Base-by-base conservation (phyloP, 2,797 vertebrate species). In the Centropyge bicolor region DNA sequence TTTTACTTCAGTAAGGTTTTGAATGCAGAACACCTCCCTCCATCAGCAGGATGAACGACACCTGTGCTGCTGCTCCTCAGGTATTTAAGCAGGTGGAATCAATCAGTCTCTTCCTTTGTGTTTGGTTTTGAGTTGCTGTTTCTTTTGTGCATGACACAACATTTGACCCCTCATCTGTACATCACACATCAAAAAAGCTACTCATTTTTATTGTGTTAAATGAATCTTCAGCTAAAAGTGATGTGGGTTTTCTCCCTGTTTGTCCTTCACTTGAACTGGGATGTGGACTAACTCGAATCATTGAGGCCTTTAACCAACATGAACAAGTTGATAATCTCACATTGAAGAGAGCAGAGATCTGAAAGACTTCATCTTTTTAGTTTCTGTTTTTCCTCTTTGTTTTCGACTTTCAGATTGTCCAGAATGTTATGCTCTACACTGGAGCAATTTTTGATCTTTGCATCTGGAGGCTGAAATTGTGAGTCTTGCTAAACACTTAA, bases 21-120 rank as follows among this genome's bases (percentile, higher is more conserved):
- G 27, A 31, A 31, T 31, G 27, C 27, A 31, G 27, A 31, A 31
- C 2, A 31, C 27, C 4, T 31, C 27, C 56, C 8, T 31, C 20
- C 61, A 52, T 54, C 69, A 27, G 46, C 69, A 54, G 69, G 27
- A 66, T 49, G 57, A 56, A 43, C 12, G 20, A 46, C 66, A 52
- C 52, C 52, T 80, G 72, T 19, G 38, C 22, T 6, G 27, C 57
- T 43, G 59, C 49, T 38, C 41, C 49, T 20, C 48, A 5, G 38
- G 4, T 31, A 7, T 3, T 6, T 1, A 6, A 31, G 12, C 48
- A 22, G 38, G 13, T 76, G 16, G 9, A 52, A 20, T 19, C 27
- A 52, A 10, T 68, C 27, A 24, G 14, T 40, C n/a, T 20, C 12
- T 35, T 69, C 14, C 9, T 24, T 24, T 12, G 52, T 14, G 51